These are phyloP conservation scores for Gallinago stenura DNA, from an alignment of 2,797 vertebrate genomes.

Conservation along the genomic window DNA sequence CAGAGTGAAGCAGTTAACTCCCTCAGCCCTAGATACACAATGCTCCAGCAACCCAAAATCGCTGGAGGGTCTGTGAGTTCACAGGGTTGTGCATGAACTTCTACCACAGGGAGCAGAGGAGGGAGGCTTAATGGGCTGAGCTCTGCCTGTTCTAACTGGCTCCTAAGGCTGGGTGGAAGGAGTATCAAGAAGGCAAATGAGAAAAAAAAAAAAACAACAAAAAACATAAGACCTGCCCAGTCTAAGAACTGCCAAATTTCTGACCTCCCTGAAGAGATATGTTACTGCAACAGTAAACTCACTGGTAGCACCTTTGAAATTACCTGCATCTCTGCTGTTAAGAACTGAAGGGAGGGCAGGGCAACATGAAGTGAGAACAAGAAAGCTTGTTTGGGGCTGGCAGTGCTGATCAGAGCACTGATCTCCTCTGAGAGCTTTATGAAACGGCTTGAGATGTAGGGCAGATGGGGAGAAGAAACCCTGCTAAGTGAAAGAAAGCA, in stretches of 20 bases:
- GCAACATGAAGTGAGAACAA: neutral
- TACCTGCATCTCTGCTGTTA: neutral
- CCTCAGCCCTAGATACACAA: neutral
- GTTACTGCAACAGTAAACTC: neutral
- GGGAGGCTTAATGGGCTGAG: neutral
- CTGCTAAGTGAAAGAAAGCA: neutral
- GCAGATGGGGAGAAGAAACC: neutral
- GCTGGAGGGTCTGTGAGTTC: neutral
- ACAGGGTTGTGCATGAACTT: neutral
- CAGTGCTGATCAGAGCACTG: neutral
- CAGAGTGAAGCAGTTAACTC: neutral
- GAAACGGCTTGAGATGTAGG: conserved; percentile 33
- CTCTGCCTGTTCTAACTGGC: conserved; percentile 32
- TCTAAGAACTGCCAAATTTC: conserved; percentile 26
- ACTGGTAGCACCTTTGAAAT: neutral
- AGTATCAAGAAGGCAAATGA: neutral
- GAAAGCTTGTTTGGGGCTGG: neutral
- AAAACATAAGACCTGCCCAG: neutral
- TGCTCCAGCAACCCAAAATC: neutral
- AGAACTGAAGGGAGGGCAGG: conserved; percentile 1
- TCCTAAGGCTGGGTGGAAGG: neutral
- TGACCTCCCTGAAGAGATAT: conserved; percentile 37
- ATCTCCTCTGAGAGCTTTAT: neutral
- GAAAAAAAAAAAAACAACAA: neutral
- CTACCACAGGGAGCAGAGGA: neutral